Percentiles rank a stretch among this genome's conserved stretches.
Conservation (phyloP, 2,888 invertebrate genomes). For the Ophion slaviceki region DNA sequence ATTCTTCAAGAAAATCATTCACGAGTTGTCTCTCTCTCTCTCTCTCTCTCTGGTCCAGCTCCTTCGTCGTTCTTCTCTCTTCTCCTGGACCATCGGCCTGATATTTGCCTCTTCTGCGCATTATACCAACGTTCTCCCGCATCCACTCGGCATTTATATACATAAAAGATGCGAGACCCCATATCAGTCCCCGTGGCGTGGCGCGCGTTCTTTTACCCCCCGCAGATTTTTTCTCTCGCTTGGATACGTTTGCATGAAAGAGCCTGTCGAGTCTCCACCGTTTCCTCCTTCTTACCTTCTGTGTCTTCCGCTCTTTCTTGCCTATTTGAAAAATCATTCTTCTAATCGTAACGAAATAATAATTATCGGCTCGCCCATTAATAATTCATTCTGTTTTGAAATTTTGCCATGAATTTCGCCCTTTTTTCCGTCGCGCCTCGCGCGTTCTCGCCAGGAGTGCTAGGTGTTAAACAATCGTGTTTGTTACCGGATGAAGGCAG, state of each 20-base stretch:
- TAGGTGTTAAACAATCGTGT: conserved; percentile 10
- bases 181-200: conserved; percentile 51
- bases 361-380: not conserved
- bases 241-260: conserved; percentile 71
- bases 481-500: conserved; percentile 63
- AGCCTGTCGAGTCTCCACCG: conserved; percentile 63
- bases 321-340: not conserved
- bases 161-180: conserved; percentile 41
- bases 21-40: conserved; percentile 70
- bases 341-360: conserved; percentile 12
- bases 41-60: conserved; percentile 31
- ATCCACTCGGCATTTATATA: conserved; percentile 43
- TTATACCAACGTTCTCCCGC: conserved; percentile 44
- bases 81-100: conserved; percentile 29
- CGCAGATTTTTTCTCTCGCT: conserved; percentile 70
- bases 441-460: not conserved
- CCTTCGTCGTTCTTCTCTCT: conserved; percentile 31
- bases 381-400: conserved; percentile 2
- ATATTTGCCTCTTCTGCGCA: conserved; percentile 50
- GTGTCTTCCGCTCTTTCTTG: not conserved
- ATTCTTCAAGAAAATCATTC: conserved; percentile 80
- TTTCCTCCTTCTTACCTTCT: conserved; percentile 20
- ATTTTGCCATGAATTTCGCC: not conserved
- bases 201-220: conserved; percentile 70
- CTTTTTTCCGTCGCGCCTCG: not conserved